Base-by-base conservation (phyloP, 2,797 vertebrate species). In the Anguilla marmorata region DNA sequence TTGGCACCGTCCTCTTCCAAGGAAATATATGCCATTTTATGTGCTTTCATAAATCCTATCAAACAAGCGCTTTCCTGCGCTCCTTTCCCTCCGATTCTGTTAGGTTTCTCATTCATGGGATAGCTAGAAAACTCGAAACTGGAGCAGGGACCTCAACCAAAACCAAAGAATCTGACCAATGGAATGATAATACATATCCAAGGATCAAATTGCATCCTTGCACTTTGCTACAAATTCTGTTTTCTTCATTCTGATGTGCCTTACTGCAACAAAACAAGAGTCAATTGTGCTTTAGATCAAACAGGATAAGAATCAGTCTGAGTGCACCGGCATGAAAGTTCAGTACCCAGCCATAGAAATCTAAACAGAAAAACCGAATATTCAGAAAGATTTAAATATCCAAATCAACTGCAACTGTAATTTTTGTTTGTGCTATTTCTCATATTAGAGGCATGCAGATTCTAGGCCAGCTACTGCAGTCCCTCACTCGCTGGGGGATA, bases 31-130 rank as follows among this genome's bases (percentile, higher is more conserved):
- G 91, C 89, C 84, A 90, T 95, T 95, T 95, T 95, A 96, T 95
- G 90, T 90, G 90, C 88, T 93, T 93, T 92, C 92, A 95, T 96
- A 95, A 96, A 96, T 96, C 93, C 91, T 94, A 95, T 95, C 94
- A 95, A 95, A 95, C 91, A 93, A 94, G 92, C 88, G 91, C 90
- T 90, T 91, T 92, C 84, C 90, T 92, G 91, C 94, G 92, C 93
- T 94, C 93, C 91, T 91, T 94, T 89, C 89, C 69, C 92, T 89
- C 16, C 88, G 89, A 93, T 92, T 92, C 91, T 89, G 91, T 87
- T 9, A 87, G 56, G 87, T 86, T 94, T 92, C 90, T 63, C 86
- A 88, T 92, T 92, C 92, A 27, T 93, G 93, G 90, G 89, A 92
- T 90, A 92, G 92, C 93, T 94, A 90, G 90, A 93, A 91, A 91